phyloP scores from a whole-genome alignment of 2,888 invertebrate species.

The Limnephilus lunatus region DNA sequence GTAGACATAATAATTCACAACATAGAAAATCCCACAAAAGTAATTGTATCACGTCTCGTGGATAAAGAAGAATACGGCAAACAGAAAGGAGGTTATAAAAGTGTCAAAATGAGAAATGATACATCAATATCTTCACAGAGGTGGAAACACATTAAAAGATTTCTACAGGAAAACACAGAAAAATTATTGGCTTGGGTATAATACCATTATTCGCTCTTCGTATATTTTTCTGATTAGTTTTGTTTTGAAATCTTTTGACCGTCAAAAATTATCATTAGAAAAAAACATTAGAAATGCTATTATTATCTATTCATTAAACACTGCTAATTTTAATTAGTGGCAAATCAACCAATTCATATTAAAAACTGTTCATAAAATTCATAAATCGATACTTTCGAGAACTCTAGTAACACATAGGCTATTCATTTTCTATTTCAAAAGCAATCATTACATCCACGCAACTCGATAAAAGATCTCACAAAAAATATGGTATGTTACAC shows the following conservation, averaged over 20 bases:
- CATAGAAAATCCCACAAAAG: constrained; percentile 41
- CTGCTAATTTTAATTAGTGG: no score
- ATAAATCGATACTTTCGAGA: neutral
- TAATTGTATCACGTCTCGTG: constrained; percentile 38
- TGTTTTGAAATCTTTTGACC: neutral
- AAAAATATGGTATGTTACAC: neutral
- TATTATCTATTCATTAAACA: neutral
- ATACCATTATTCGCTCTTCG: neutral
- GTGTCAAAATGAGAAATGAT: constrained; percentile 38
- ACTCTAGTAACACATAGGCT: neutral
- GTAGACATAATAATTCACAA: neutral
- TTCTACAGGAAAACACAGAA: neutral
- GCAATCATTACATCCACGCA: neutral
- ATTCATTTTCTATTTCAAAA: neutral
- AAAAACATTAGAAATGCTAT: neutral
- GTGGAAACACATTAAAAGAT: neutral
- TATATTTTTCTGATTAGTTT: neutral
- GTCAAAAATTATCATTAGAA: neutral
- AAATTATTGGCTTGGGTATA: neutral
- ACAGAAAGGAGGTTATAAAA: constrained; percentile 7
- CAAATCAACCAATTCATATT: neutral
- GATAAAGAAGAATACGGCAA: constrained; percentile 9
- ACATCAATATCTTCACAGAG: constrained; percentile 22
- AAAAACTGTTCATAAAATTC: neutral
- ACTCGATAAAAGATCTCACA: neutral